A percentile compares a stretch with the other conserved stretches of the same genome.
Conservation (phyloP, 1,140 invertebrate species). For the Anoplophora glabripennis region DNA sequence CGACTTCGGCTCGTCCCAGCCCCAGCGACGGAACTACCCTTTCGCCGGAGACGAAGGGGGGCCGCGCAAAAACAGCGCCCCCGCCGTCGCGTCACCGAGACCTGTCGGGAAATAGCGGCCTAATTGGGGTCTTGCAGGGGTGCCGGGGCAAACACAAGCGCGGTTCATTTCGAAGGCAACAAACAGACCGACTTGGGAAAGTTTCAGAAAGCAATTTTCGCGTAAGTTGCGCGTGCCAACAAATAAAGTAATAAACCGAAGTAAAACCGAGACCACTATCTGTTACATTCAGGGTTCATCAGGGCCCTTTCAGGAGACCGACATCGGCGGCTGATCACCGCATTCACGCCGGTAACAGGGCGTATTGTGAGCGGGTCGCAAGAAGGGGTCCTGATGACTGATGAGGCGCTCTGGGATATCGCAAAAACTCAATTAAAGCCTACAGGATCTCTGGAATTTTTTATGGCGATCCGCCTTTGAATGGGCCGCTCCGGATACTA, state of each 20-base stretch:
- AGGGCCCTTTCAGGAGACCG: constrained; percentile 29
- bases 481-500: too few relatives aligned
- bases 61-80: too few relatives aligned
- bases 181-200: constrained; percentile 19
- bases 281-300: constrained; percentile 33
- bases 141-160: constrained; percentile 12
- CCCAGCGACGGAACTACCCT: too few relatives aligned
- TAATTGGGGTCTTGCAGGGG: background rate
- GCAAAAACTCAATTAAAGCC: constrained; percentile 31
- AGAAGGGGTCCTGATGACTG: constrained; percentile 28
- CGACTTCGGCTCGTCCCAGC: too few relatives aligned
- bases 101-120: too few relatives aligned
- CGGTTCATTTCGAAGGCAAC: constrained; percentile 7
- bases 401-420: constrained; percentile 26
- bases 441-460: background rate
- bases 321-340: constrained; percentile 27
- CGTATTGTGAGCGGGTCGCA: constrained; percentile 16
- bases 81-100: too few relatives aligned
- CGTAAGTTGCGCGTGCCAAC: constrained; percentile 15
- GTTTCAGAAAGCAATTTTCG: constrained; percentile 19
- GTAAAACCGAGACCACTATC: constrained; percentile 28
- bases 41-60: too few relatives aligned
- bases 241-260: constrained; percentile 27
- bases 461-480: too few relatives aligned
- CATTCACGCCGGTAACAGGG: constrained; percentile 23